Conservation (phyloP, 2,888 invertebrate species). For the Parascotia fuliginaria region DNA sequence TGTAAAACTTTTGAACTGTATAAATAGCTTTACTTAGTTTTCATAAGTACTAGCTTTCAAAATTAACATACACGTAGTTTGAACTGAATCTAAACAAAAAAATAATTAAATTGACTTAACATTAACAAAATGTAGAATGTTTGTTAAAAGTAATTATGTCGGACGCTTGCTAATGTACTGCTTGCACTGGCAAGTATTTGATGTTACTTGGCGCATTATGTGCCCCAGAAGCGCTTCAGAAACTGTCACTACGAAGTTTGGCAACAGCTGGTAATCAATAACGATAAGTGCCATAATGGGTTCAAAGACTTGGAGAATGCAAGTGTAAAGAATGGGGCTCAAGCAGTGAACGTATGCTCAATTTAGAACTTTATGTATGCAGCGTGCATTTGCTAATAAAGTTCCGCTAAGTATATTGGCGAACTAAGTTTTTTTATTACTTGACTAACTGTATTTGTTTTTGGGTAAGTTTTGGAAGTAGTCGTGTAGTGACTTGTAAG, state of each 20-base stretch:
- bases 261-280: slow-evolving; percentile 39
- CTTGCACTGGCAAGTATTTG: slow-evolving; percentile 8
- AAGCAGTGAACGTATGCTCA: not conserved
- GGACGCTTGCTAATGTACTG: slow-evolving; percentile 21
- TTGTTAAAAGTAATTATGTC: slow-evolving; percentile 16
- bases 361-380: not conserved
- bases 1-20: too few species aligned
- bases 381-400: not conserved
- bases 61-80: too few species aligned
- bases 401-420: not conserved
- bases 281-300: slow-evolving; percentile 39
- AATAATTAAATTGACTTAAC: too few species aligned
- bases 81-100: too few species aligned
- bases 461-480: too few species aligned
- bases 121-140: too few species aligned
- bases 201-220: slow-evolving; percentile 26
- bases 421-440: not conserved
- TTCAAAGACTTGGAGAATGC: slow-evolving; percentile 13
- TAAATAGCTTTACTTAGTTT: too few species aligned
- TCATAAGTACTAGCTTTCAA: too few species aligned
- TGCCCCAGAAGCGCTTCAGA: slow-evolving; percentile 14
- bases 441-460: too few species aligned
- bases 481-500: too few species aligned
- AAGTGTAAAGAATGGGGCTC: slow-evolving; percentile 1
- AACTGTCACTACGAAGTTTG: slow-evolving; percentile 36